Percentiles rank a stretch among this genome's conserved stretches.
phyloP scores from a whole-genome alignment of 2,888 invertebrate genomes.

The Margaritifera margaritifera region DNA sequence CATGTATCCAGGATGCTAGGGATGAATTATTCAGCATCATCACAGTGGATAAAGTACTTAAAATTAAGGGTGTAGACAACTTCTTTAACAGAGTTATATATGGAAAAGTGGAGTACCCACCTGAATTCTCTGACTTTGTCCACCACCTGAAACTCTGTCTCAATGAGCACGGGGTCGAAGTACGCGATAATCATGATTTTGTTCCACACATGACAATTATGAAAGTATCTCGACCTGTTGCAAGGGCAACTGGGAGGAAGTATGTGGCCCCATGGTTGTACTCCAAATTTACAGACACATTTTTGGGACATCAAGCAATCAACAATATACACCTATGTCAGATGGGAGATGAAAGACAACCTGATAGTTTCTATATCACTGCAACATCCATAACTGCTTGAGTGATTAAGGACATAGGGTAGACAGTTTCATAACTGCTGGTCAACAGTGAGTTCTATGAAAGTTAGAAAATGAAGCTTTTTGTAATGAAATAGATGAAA shows the following conservation, averaged over 20 bases:
- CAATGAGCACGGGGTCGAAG: constrained; percentile 60
- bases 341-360: constrained; percentile 54
- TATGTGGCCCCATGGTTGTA: constrained; percentile 68
- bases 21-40: constrained; percentile 47
- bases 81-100: constrained; percentile 73
- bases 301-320: constrained; percentile 68
- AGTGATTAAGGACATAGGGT: no score
- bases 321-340: constrained; percentile 52
- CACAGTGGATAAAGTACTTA: constrained; percentile 49
- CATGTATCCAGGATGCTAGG: constrained; percentile 49
- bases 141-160: constrained; percentile 63
- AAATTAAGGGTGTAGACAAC: constrained; percentile 64
- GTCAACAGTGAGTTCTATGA: no score
- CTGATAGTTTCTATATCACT: constrained; percentile 71
- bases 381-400: constrained; percentile 17
- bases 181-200: constrained; percentile 71
- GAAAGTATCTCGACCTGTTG: constrained; percentile 70
- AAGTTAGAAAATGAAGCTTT: no score
- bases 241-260: constrained; percentile 60
- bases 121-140: constrained; percentile 63
- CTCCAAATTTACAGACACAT: constrained; percentile 55
- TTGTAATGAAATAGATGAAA: no score
- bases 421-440: no score
- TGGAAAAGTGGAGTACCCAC: constrained; percentile 64
- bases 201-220: constrained; percentile 74